These are phyloP conservation scores for Zosterops lateralis DNA, from an alignment of 2,113 vertebrate genomes.

Conservation along the genomic window DNA sequence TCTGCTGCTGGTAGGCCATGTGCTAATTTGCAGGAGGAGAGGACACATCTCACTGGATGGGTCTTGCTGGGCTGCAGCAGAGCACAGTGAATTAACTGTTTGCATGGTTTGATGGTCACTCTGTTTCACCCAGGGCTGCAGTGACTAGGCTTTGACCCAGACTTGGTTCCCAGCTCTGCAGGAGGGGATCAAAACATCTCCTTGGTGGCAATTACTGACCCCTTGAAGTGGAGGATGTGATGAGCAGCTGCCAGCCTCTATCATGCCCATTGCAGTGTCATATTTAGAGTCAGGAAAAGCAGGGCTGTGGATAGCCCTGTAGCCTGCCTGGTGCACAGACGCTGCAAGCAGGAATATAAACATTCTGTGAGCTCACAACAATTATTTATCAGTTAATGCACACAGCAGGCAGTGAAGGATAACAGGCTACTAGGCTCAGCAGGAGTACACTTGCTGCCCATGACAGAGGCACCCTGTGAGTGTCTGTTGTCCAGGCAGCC, in stretches of 20 bases:
- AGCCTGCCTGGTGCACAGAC: not conserved
- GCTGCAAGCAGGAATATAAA: not conserved
- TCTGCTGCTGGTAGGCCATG: not conserved
- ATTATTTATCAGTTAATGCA: conserved; percentile 13
- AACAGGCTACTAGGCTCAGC: not conserved
- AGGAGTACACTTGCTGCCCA: not conserved
- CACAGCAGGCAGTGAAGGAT: not conserved
- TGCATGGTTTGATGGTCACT: not conserved
- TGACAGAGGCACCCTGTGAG: not conserved
- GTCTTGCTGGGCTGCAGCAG: not conserved
- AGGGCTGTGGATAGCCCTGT: not conserved
- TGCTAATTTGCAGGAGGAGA: conserved; percentile 4
- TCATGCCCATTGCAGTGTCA: rapidly evolving
- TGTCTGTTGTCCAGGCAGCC: not conserved
- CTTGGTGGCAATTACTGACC: not conserved
- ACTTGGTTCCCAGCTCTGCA: not conserved
- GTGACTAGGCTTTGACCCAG: not conserved
- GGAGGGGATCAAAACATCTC: not conserved
- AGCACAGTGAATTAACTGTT: not conserved
- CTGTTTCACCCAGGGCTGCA: not conserved
- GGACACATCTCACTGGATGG: not conserved
- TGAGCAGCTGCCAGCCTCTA: not conserved
- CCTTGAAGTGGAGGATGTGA: rapidly evolving
- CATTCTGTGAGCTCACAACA: not conserved
- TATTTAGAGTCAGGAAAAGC: not conserved